Evolutionary conservation across 2,888 invertebrate species (phyloP), one percentile per base, ranked within the genome.

Genomic region (Mesorhabditis spiculigera): DNA sequence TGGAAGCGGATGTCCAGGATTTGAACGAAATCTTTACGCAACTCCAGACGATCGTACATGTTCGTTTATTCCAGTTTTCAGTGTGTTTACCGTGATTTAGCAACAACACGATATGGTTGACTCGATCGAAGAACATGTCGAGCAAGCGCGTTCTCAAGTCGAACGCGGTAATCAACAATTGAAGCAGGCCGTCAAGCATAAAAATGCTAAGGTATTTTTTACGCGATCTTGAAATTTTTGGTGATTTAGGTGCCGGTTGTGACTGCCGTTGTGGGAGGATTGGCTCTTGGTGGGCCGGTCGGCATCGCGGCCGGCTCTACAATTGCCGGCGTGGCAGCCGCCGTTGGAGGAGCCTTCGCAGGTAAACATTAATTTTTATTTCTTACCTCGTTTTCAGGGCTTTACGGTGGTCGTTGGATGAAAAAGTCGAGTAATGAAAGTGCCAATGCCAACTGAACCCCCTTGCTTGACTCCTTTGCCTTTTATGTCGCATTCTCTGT

Each of bases 101-200:
- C 58, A 76, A 45, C 83, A 83, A 68, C 80, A 83, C 67, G 83
- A 83, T 65, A 74, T 82, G 63, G 80, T 83, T 10, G 83, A 83
- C 71, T 78, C 78, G 5, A 83, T 83, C 64, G 78, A 82, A 72
- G 84, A 84, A 43, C 82, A 82, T 62, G 79, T 84, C n/a, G 83
- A 84, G 73, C 66, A 74, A 66, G 75, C 81, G 4, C 70, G 63
- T 4, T 75, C 76, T 43, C 75, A 83, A 65, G 82, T 84, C 13
- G 66, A 82, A n/a, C 68, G 74, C 45, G 84, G 82, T 66, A 77
- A 81, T 43, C 75, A 77, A 65, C 76, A 83, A 67, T 58, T 84
- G 68, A 82, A 80, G 65, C 77, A 81, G 62, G 84, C 84, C 4
- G 78, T 84, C 5, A 67, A 74, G 45, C 72, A 74, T 13, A 83